Evolutionary conservation across 1,140 invertebrate genomes (phyloP).

Genomic region (roundworm (Caenorhabditis elegans)): DNA sequence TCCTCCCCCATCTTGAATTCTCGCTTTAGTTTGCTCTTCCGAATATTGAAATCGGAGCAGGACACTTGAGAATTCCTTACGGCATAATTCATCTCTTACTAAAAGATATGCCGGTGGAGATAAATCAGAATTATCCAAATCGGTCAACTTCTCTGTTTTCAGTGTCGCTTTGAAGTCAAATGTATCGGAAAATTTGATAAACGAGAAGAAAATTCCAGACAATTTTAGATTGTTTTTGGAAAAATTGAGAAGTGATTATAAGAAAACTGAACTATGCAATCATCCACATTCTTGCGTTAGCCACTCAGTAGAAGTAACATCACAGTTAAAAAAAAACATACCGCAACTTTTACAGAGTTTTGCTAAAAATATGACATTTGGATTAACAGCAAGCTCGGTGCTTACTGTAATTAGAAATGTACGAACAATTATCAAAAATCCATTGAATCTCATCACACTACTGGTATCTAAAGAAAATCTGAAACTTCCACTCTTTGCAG

Average conservation of each 20-base stretch:
- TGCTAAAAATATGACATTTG: constrained; percentile 47
- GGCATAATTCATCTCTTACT: constrained; percentile 15
- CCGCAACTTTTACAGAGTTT: constrained; percentile 23
- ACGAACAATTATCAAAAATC: constrained; percentile 35
- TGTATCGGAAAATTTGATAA: constrained; percentile 10
- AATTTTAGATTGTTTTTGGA: not conserved
- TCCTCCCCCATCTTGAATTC: not conserved
- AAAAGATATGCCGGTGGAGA: not conserved
- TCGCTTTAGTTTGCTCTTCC: not conserved
- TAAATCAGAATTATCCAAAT: not conserved
- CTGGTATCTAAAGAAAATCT: constrained; percentile 42
- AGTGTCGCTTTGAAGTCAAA: constrained; percentile 14
- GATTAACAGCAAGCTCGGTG: constrained; percentile 37
- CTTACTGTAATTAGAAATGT: constrained; percentile 37
- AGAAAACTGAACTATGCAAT: not conserved
- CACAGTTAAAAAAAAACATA: not conserved
- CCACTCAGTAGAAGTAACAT: not conserved
- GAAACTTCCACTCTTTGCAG: constrained; percentile 53
- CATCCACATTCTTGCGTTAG: constrained; percentile 6
- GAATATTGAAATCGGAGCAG: constrained; percentile 21
- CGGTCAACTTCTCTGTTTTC: not conserved
- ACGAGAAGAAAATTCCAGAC: constrained; percentile 4
- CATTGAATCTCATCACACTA: constrained; percentile 20
- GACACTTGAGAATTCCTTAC: not conserved
- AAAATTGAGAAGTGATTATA: not conserved